These are phyloP conservation scores for Sylvicola fuscatus DNA, from an alignment of 2,888 invertebrate species.

Conservation along the genomic window DNA sequence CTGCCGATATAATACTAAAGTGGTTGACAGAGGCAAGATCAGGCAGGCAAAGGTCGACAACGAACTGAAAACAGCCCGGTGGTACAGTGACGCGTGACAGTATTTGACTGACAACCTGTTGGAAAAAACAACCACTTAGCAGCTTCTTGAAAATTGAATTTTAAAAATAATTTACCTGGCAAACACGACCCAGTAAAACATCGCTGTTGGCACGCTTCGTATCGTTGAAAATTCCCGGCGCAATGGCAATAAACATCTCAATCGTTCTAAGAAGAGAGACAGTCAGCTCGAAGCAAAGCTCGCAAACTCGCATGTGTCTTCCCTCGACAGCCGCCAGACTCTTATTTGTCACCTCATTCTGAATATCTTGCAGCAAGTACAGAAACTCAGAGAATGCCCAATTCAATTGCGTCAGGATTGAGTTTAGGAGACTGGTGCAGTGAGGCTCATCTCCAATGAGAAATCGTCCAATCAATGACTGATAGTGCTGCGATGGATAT, in stretches of 20 bases:
- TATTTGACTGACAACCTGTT: constrained; percentile 43
- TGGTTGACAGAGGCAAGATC: constrained; percentile 44
- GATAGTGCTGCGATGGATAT: constrained; percentile 22
- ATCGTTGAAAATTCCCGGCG: constrained; percentile 43
- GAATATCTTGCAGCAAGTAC: constrained; percentile 53
- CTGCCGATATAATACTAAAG: constrained; percentile 43
- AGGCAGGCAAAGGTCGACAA: constrained; percentile 36
- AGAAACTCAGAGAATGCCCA: constrained; percentile 82
- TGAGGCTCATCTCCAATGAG: constrained; percentile 37
- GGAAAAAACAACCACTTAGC: constrained; percentile 3
- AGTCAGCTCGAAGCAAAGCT: constrained; percentile 65
- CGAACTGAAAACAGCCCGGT: constrained; percentile 43
- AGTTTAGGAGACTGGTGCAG: constrained; percentile 51
- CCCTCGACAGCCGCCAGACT: constrained; percentile 17
- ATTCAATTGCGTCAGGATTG: constrained; percentile 60
- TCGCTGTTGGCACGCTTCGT: constrained; percentile 45
- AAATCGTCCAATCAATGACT: constrained; percentile 36
- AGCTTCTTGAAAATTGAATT: constrained; percentile 4
- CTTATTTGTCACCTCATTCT: not conserved
- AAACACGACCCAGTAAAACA: constrained; percentile 45
- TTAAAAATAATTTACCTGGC: constrained; percentile 27
- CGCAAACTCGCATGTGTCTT: constrained; percentile 59
- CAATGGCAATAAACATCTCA: constrained; percentile 53
- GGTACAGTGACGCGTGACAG: constrained; percentile 54
- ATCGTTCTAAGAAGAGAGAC: constrained; percentile 56